These are phyloP conservation scores for Stegana nigrithorax DNA, from an alignment of 2,888 invertebrate genomes.

Conservation along the genomic window DNA sequence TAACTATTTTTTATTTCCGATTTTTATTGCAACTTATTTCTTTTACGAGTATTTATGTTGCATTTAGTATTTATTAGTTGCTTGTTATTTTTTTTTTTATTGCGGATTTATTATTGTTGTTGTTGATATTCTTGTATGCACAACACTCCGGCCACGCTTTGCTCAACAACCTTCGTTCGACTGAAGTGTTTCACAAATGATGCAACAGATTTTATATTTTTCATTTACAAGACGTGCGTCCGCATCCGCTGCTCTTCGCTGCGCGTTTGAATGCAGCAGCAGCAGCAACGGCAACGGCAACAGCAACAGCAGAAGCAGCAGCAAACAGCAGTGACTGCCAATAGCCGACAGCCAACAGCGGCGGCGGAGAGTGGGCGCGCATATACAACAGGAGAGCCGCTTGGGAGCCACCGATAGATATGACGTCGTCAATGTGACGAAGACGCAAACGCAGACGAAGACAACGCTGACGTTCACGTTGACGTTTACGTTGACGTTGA, in stretches of 20 bases:
- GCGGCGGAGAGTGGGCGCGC: not conserved
- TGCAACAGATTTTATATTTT: constrained; percentile 69
- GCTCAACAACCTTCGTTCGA: constrained; percentile 66
- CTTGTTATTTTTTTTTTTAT: constrained; percentile 9
- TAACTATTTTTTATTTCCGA: not conserved
- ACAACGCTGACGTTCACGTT: no score
- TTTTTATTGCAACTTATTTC: constrained; percentile 15
- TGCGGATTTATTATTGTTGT: constrained; percentile 9
- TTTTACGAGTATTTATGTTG: constrained; percentile 1
- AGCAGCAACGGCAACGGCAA: not conserved
- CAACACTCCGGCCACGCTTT: constrained; percentile 40
- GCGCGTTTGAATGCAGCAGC: constrained; percentile 9
- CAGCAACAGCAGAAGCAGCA: not conserved
- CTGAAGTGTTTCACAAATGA: constrained; percentile 69
- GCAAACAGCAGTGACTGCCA: not conserved
- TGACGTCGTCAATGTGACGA: constrained; percentile 27
- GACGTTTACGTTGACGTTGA: no score
- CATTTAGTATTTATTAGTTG: constrained; percentile 19
- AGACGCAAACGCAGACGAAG: constrained; percentile 19
- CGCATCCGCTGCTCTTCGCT: constrained; percentile 39
- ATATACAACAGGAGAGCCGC: constrained; percentile 1
- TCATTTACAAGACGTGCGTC: constrained; percentile 56
- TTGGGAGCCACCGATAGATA: constrained; percentile 4
- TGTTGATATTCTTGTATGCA: constrained; percentile 18
- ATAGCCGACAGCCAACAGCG: no score